phyloP scores from a whole-genome alignment of 2,113 vertebrate species.

The Rousettus leschenaultii region DNA sequence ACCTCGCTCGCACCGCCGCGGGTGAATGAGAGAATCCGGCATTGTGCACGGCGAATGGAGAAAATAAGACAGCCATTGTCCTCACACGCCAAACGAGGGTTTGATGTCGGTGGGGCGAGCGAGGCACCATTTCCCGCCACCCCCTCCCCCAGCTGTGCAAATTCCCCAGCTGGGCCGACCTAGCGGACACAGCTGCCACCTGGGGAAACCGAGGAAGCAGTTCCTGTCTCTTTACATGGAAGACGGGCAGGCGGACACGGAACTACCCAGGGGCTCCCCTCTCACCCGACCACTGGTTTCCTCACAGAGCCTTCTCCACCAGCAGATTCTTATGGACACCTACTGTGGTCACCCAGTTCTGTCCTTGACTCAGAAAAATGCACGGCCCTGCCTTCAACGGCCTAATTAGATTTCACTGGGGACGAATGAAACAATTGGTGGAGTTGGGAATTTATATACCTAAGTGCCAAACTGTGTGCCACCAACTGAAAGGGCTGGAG shows the following conservation, averaged over 20 bases:
- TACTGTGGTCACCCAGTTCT: not conserved
- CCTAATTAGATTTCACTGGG: not conserved
- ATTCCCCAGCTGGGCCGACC: conserved; percentile 45
- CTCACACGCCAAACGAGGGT: conserved; percentile 74
- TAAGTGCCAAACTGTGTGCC: not conserved
- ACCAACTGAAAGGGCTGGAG: not conserved
- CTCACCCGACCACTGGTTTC: not conserved
- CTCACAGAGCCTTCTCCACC: not conserved
- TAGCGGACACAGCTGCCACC: not conserved
- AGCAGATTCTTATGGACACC: not conserved
- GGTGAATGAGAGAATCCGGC: conserved; percentile 77
- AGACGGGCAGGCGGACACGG: not conserved
- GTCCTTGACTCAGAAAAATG: not conserved
- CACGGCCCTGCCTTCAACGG: not conserved
- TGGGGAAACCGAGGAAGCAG: conserved; percentile 54
- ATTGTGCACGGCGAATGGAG: conserved; percentile 76
- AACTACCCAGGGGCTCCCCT: not conserved
- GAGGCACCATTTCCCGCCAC: conserved; percentile 76
- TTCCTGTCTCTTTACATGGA: not conserved
- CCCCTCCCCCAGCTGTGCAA: not conserved
- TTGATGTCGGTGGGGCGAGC: conserved; percentile 74
- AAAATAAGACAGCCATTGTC: conserved; percentile 83
- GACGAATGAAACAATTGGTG: not conserved
- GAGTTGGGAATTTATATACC: not conserved
- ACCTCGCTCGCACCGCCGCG: conserved; percentile 76